Conservation (phyloP, 2,797 vertebrate genomes). For the Leontopithecus rosalia region DNA sequence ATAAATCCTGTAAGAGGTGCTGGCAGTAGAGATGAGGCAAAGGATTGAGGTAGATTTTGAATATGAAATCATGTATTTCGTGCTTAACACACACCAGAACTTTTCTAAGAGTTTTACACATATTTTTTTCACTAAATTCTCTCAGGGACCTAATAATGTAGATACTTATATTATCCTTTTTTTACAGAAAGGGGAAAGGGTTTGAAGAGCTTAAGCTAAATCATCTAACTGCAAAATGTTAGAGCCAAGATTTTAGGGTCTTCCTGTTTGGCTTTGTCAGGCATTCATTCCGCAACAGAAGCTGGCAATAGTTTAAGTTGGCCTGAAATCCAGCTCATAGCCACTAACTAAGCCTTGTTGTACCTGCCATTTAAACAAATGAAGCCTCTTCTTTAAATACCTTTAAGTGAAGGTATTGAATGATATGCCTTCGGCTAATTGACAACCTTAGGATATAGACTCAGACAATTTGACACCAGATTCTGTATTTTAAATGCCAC, state of each 20-base stretch:
- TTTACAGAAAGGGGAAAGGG: background rate
- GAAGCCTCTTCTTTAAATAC: background rate
- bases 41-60: background rate
- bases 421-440: background rate
- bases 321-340: background rate
- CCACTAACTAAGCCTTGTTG: background rate
- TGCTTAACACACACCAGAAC: background rate
- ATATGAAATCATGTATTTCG: background rate
- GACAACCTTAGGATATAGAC: background rate
- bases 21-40: background rate
- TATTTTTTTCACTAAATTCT: background rate
- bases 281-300: background rate
- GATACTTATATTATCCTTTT: background rate
- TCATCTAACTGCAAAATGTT: background rate
- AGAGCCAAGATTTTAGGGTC: background rate
- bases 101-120: background rate
- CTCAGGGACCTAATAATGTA: background rate
- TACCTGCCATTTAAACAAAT: background rate
- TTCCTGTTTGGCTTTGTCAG: rapidly evolving
- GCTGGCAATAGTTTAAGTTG: background rate
- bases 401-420: background rate
- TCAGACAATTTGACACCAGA: background rate
- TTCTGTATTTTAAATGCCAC: background rate
- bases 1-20: background rate
- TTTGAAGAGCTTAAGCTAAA: background rate